phyloP scores from a whole-genome alignment of 2,113 vertebrate species.

The Aegypius monachus region DNA sequence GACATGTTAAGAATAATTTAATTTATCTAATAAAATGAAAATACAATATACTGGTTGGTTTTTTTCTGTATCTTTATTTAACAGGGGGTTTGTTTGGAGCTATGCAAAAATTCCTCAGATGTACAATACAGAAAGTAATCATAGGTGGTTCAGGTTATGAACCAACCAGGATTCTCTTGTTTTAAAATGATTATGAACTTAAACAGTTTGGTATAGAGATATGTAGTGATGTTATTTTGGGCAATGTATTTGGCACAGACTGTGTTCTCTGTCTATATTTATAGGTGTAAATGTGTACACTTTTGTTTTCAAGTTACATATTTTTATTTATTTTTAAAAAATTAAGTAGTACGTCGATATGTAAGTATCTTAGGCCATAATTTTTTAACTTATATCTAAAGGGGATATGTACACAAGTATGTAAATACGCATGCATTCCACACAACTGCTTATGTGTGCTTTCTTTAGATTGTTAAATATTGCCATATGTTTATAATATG shows the following conservation, averaged over 20 bases:
- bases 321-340: background rate
- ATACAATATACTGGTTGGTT: background rate
- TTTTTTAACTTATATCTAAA: background rate
- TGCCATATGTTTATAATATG: background rate
- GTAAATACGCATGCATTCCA: background rate
- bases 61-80: background rate
- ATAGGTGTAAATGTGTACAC: background rate
- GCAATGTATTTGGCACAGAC: background rate
- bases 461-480: background rate
- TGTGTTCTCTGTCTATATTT: background rate
- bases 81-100: background rate
- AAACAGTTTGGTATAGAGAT: background rate
- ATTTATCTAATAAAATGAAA: conserved; percentile 2
- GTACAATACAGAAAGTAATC: background rate
- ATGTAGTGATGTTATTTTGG: background rate
- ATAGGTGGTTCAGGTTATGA: background rate
- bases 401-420: background rate
- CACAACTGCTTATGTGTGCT: background rate
- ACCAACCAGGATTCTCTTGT: background rate
- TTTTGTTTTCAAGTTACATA: background rate
- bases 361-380: background rate
- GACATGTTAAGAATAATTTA: background rate
- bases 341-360: background rate
- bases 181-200: background rate
- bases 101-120: background rate